These are phyloP conservation scores for Serinus canaria DNA, from an alignment of 2,113 vertebrate species.

Conservation along the genomic window DNA sequence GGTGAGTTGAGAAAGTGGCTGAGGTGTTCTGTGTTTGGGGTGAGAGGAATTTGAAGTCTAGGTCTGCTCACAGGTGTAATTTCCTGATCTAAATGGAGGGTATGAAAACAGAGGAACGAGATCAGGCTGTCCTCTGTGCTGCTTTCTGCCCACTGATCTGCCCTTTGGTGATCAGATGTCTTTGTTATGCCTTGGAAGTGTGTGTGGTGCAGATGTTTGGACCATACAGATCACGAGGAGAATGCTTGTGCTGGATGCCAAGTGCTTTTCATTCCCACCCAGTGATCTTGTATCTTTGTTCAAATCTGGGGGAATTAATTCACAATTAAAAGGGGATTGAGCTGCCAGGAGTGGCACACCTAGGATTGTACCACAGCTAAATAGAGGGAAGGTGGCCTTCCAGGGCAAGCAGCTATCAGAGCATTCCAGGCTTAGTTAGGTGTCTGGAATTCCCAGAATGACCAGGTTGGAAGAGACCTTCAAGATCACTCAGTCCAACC, in stretches of 20 bases:
- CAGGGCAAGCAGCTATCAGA: background rate
- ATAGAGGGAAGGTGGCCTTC: background rate
- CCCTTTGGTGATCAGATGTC: background rate
- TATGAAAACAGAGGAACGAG: background rate
- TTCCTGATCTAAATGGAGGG: background rate
- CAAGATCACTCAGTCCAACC: background rate
- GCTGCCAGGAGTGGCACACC: background rate
- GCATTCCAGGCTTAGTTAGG: background rate
- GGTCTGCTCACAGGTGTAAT: background rate
- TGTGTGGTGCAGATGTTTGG: background rate
- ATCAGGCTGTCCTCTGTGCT: background rate
- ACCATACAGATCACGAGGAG: background rate
- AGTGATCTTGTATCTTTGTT: background rate
- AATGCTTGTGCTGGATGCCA: background rate
- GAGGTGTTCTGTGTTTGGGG: background rate
- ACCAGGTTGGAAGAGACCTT: background rate
- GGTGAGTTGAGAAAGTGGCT: background rate
- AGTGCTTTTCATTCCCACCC: background rate
- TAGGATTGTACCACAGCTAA: background rate
- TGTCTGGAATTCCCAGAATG: background rate
- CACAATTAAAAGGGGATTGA: background rate
- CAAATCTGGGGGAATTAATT: background rate
- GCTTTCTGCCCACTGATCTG: background rate
- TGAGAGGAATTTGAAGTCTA: background rate
- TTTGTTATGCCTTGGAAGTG: background rate